Base-by-base conservation (phyloP, 2,113 vertebrate species). In the Oceanites oceanicus region DNA sequence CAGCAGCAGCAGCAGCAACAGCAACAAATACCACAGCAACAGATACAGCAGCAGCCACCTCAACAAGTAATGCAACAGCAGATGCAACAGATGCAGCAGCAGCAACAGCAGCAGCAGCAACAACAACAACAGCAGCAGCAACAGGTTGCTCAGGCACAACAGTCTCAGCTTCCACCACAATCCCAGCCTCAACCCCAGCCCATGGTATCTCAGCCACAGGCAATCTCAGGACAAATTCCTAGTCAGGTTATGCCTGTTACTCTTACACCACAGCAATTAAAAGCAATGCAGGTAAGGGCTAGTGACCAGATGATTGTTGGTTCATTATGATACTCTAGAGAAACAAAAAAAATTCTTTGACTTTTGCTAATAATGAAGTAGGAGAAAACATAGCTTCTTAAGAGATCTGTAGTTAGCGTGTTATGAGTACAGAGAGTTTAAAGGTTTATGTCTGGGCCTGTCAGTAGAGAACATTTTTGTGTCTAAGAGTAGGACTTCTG, bases 41-140 rank as follows among this genome's bases (percentile, higher is more conserved):
- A 98, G 18, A 97, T 98, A 58, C 98, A 98, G 67, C 98, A 98
- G 73, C 98, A 98, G 40, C 96, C 97, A 87, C 97, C 98, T 79
- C 95, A 98, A 4, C 98, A 98, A 93, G 83, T 97, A 40, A 96
- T 98, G 73, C 98, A 98, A 10, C 98, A 98, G 82, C 98, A 98
- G 34, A 97, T 98, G 14, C 98, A 98, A 29, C 98, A 99, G 58
- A 96, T 98, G 56, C 98, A 99, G 32, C 98, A 98, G 81, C 98
- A 98, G 11, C 98, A 98, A 2, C 98, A 61, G 27, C 98, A 98
- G 11, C 98, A 98, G 29, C 98, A 96, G 5, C 95, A 96, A 3
- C 98, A 98, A 17, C 97, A 95, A 0, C 98, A 98, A 1, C 97
- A 98, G 6, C 98, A 98, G 62, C 98, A 98, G 22, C 98, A 99